Base-by-base conservation (phyloP, 2,113 vertebrate genomes). In the Poicephalus gulielmi region DNA sequence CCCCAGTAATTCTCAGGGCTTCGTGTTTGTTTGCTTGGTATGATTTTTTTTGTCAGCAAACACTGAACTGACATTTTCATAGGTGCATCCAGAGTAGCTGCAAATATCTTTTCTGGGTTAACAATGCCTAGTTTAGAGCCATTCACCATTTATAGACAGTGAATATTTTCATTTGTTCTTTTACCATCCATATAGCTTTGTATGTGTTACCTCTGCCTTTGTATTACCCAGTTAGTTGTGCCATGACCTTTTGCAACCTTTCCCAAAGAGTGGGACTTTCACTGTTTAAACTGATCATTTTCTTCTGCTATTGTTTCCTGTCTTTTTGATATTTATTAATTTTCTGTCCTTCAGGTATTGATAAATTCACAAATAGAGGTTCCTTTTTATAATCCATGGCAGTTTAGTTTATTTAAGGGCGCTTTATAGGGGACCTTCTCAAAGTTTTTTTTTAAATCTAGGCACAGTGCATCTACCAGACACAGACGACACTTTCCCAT, bases 1-100 rank as follows among this genome's bases (percentile, higher is more conserved):
- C 25, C 37, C 22, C 24, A 12, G 5, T n/a, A 68, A n/a, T 25
- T 49, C 24, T 63, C 46, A 31, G 2, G 6, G 1, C 0, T 43
- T 70, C 52, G 4, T 33, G 18, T 31, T 49, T 73, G 3, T 1
- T 70, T 63, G 19, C 3, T 64, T 80, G 11, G 2, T 50, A 53
- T 57, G 2, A 5, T 25, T 28, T 80, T 64, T 39, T 59, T 73
- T 71, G 9, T 63, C 50, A 63, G 25, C 64, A 52, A 92, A 46
- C 2, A 25, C 3, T 60, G 15, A 79, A 50, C 7, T 70, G 62
- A 47, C 3, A 60, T 90, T 47, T 92, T 67, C 5, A 3, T 19
- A 37, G 3, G 8, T 74, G 6, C 60, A 60, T 35, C 8, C 19
- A 25, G 14, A 55, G 22, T 19, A 88, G 13, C 4, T 83, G 47